Base-by-base conservation (phyloP, 2,797 vertebrate genomes). In the Paratrypauchen microcephalus region DNA sequence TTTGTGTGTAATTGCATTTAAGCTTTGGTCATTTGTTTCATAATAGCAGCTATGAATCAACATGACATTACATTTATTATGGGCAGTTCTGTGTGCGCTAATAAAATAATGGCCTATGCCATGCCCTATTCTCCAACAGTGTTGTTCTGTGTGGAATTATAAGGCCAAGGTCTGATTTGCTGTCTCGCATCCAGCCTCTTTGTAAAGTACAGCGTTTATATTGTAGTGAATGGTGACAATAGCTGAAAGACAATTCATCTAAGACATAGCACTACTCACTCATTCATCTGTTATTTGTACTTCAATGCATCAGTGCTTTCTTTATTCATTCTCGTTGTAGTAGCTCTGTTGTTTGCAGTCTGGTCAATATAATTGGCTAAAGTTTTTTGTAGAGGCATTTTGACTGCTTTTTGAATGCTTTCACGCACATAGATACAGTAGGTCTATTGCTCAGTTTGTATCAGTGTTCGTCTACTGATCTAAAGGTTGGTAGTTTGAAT, bases 161-260 rank as follows among this genome's bases (percentile, higher is more conserved):
- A 86, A 88, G 80, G 76, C 72, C 82, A 79, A 60, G 71, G 69
- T 77, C 68, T 45, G 1, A 63, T 78, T 70, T 69, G 73, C 54
- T 16, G 65, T 60, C 56, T 62, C 30, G 15, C 65, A 71, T 86
- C 75, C 75, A 57, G 8, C 7, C 47, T 65, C 75, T 63, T 52
- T 74, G 68, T 87, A 81, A 84, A 88, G 76, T 76, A 72, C 88
- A 88, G 88, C 82, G 79, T 85, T 88, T 84, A 79, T 76, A 79
- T 79, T 84, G 83, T 87, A 82, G 80, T 76, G 70, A 78, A 83
- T 85, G 83, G 87, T 89, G 89, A 88, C 80, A 88, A 87, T 91
- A 86, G 85, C 80, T 80, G 83, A 87, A 68, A 84, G 88, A 88
- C 87, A 88, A 89, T 88, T 90, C 87, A 89, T 92, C 87, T 78